phyloP scores from a whole-genome alignment of 2,888 invertebrate species.

The Platypus cylindrus region DNA sequence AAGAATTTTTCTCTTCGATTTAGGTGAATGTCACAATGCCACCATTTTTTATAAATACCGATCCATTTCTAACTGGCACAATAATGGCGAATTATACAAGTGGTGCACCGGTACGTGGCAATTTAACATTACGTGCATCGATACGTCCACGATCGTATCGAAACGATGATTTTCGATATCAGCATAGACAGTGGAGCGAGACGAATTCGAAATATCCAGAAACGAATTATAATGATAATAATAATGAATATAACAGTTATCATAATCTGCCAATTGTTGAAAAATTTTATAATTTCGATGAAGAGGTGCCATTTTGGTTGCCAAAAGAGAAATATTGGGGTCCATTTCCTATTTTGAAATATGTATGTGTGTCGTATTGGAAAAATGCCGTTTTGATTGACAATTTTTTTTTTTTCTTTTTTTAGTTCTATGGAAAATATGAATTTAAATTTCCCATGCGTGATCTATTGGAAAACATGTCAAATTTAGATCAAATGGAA shows the following conservation, averaged over 20 bases:
- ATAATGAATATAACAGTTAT: no score
- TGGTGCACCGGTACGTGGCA: constrained; percentile 80
- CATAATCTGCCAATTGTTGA: constrained; percentile 44
- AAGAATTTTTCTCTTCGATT: constrained; percentile 8
- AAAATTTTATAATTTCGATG: constrained; percentile 66
- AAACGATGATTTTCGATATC: constrained; percentile 9
- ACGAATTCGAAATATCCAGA: no score
- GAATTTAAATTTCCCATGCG: constrained; percentile 76
- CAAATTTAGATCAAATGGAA: constrained; percentile 63
- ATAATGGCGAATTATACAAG: constrained; percentile 94
- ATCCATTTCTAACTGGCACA: constrained; percentile 69
- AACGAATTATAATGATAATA: no score
- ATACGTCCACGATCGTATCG: constrained; percentile 46
- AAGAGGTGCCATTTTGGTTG: constrained; percentile 69
- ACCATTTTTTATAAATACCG: constrained; percentile 82
- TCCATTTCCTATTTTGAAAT: constrained; percentile 58
- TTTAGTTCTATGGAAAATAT: constrained; percentile 77
- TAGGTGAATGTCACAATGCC: constrained; percentile 88
- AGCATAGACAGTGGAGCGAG: constrained; percentile 6
- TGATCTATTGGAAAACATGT: constrained; percentile 53
- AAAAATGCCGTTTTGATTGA: constrained; percentile 1
- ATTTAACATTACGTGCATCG: constrained; percentile 73
- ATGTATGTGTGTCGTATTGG: constrained; percentile 44
- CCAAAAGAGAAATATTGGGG: constrained; percentile 47
- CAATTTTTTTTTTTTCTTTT: constrained; percentile 9